Evolutionary conservation across 1,140 invertebrate species (phyloP).

Genomic region (Euglossa dilemma): DNA sequence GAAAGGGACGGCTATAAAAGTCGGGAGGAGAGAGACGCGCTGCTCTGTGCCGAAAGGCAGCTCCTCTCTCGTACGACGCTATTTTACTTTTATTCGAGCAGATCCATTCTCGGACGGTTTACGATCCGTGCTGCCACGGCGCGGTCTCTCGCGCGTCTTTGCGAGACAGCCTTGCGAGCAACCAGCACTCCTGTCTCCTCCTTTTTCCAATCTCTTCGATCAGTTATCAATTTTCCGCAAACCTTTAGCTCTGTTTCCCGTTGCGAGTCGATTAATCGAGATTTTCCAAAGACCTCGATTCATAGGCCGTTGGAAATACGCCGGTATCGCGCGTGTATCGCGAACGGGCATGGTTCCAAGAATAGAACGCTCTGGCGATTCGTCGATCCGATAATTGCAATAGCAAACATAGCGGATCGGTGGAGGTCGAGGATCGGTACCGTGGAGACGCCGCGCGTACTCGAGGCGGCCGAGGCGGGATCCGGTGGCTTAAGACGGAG

Average conservation of each 20-base stretch:
- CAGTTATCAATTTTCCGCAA: background rate
- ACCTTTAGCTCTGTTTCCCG: no score
- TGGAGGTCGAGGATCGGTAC: background rate
- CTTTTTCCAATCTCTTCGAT: background rate
- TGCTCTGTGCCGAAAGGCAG: slow-evolving; percentile 37
- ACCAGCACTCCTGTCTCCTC: background rate
- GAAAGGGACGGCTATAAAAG: slow-evolving; percentile 68
- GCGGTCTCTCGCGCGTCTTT: slow-evolving; percentile 19
- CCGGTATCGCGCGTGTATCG: no score
- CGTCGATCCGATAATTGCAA: background rate
- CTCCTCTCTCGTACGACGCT: slow-evolving; percentile 36
- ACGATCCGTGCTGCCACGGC: slow-evolving; percentile 37
- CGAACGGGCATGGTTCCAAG: no score
- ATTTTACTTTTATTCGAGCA: slow-evolving; percentile 61
- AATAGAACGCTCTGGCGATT: background rate
- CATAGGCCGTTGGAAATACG: no score
- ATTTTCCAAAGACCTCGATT: no score
- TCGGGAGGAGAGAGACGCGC: slow-evolving; percentile 25
- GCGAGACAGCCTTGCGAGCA: background rate
- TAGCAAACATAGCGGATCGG: background rate
- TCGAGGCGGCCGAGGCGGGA: background rate
- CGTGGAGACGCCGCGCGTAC: background rate
- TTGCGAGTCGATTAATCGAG: no score
- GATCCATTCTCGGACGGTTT: slow-evolving; percentile 54
- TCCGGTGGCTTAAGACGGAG: no score